A percentile compares a stretch with the other conserved stretches of the same genome.
These are phyloP conservation scores for Eriocheir sinensis DNA, from an alignment of 1,140 invertebrate genomes.

Conservation along the genomic window DNA sequence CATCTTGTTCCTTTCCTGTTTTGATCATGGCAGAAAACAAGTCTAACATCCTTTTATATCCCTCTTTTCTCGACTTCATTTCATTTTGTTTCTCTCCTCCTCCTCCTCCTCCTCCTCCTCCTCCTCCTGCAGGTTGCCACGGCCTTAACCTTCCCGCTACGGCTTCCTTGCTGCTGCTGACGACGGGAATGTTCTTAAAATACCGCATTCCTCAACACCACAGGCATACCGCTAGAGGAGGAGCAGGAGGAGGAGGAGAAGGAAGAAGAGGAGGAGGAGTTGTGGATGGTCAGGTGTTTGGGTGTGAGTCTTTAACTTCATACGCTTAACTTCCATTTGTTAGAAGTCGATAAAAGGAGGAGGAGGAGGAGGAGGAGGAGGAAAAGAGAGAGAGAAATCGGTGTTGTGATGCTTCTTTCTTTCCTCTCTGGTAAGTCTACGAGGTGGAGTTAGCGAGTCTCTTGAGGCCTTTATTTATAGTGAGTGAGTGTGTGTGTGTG, in stretches of 20 bases:
- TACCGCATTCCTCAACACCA: neutral
- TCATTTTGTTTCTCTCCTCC: neutral
- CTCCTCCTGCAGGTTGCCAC: too few species aligned
- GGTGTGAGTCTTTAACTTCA: too few species aligned
- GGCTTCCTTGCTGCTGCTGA: neutral
- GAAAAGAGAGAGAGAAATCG: conserved; percentile 32
- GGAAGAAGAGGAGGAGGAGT: neutral
- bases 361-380: neutral
- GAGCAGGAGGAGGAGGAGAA: neutral
- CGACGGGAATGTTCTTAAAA: neutral
- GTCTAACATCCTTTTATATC: too few species aligned
- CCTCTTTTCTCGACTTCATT: too few species aligned
- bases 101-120: too few species aligned
- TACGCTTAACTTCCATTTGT: too few species aligned
- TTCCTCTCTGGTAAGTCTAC: neutral
- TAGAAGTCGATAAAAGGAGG: too few species aligned
- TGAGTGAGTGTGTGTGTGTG: neutral
- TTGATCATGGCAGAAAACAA: too few species aligned
- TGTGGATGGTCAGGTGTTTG: too few species aligned
- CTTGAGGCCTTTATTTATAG: neutral
- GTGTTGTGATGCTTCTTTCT: neutral
- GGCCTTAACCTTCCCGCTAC: neutral
- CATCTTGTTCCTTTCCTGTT: too few species aligned
- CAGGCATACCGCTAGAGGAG: too few species aligned
- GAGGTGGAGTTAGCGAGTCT: neutral